Evolutionary conservation across 2,888 invertebrate genomes (phyloP).

Genomic region (Drosophila villosipedis): DNA sequence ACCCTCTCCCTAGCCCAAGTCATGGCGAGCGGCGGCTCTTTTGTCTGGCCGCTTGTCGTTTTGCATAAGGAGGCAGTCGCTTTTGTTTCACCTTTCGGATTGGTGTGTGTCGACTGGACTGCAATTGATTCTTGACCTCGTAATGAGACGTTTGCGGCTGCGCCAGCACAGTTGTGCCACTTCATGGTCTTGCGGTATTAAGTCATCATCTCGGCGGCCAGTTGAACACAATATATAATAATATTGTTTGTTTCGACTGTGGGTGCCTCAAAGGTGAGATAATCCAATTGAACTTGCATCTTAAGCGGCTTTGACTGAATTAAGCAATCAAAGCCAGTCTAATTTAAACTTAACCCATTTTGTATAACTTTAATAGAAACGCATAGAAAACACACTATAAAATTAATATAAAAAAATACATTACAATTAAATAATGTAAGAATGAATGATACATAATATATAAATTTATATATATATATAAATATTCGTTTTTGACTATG

Average conservation of each 20-base stretch:
- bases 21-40: conserved; percentile 29
- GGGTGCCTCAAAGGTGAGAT: conserved; percentile 35
- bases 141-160: conserved; percentile 64
- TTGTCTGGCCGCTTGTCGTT: conserved; percentile 43
- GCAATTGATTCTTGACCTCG: conserved; percentile 76
- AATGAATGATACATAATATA: background rate
- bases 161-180: conserved; percentile 44
- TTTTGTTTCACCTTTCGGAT: conserved; percentile 28
- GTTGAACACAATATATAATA: conserved; percentile 2
- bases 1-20: conserved; percentile 11
- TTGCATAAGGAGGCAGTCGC: conserved; percentile 68
- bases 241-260: conserved; percentile 8
- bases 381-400: fast-evolving
- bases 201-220: conserved; percentile 60
- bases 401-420: background rate
- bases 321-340: background rate
- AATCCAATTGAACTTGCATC: conserved; percentile 27
- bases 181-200: conserved; percentile 65
- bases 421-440: background rate
- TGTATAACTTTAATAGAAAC: background rate
- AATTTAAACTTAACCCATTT: background rate
- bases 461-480: background rate
- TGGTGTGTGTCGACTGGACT: conserved; percentile 38
- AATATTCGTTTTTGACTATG: background rate
- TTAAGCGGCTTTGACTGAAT: background rate